phyloP scores from a whole-genome alignment of 2,113 vertebrate species.

The Gasterosteus aculeatus region DNA sequence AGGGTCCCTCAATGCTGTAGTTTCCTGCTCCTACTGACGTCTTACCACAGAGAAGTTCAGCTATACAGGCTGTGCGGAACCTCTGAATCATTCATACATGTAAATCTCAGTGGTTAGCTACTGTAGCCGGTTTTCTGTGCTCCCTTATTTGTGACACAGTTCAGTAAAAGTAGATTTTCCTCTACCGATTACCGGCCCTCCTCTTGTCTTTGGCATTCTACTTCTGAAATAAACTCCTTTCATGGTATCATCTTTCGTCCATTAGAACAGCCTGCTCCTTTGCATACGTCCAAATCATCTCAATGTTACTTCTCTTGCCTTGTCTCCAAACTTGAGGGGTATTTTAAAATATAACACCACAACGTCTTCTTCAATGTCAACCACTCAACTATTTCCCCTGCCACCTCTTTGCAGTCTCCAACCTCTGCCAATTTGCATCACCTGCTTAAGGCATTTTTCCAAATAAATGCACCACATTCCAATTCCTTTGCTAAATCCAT shows the following conservation, averaged over 20 bases:
- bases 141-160: not conserved
- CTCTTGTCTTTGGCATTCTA: not conserved
- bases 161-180: not conserved
- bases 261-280: not conserved
- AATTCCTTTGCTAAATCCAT: not conserved
- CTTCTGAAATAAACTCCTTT: not conserved
- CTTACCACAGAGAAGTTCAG: not conserved
- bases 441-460: not conserved
- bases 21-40: constrained; percentile 5
- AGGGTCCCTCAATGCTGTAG: not conserved
- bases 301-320: not conserved
- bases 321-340: not conserved
- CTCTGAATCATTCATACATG: constrained; percentile 19
- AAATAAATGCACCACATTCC: not conserved
- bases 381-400: not conserved
- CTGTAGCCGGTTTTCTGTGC: not conserved
- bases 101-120: not conserved
- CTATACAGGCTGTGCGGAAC: not conserved
- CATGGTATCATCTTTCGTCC: not conserved
- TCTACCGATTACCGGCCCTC: not conserved
- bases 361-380: not conserved
- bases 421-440: not conserved
- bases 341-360: not conserved
- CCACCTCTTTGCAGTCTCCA: not conserved
- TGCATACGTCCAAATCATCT: not conserved